Evolutionary conservation across 2,888 invertebrate genomes (phyloP).

Genomic region (Hoplodrina blanda): DNA sequence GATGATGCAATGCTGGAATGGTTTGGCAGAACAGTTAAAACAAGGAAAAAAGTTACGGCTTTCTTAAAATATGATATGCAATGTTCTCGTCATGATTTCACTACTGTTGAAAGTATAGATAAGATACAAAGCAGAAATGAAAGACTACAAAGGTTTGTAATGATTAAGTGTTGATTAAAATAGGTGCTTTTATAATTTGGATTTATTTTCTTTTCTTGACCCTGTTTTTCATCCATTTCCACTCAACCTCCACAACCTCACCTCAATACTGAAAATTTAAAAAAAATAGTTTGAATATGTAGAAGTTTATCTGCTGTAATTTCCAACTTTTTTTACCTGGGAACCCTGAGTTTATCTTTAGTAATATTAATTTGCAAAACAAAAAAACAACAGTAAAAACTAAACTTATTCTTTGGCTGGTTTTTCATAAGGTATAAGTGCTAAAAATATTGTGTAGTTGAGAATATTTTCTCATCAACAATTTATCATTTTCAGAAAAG

Average conservation of each 20-base stretch:
- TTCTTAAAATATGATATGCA: slow-evolving; percentile 91
- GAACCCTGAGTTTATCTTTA: not conserved
- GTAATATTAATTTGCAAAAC: not conserved
- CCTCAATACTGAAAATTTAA: not conserved
- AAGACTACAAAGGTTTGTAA: slow-evolving; percentile 76
- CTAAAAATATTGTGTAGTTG: not conserved
- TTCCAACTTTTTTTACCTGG: not conserved
- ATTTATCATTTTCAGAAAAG: slow-evolving; percentile 75
- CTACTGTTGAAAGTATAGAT: slow-evolving; percentile 83
- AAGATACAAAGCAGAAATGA: slow-evolving; percentile 78
- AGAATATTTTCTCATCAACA: slow-evolving; percentile 24
- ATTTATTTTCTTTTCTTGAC: slow-evolving; percentile 36
- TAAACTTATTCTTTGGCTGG: not conserved
- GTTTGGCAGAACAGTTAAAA: slow-evolving; percentile 92
- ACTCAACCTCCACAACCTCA: too few relatives aligned
- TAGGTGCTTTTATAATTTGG: slow-evolving; percentile 26
- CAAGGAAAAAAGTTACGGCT: slow-evolving; percentile 89
- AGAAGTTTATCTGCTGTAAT: not conserved
- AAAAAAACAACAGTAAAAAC: too few relatives aligned
- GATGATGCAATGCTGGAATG: slow-evolving; percentile 91
- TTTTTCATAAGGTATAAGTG: not conserved
- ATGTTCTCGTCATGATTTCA: slow-evolving; percentile 87
- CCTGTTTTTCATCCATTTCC: slow-evolving; percentile 20
- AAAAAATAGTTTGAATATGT: not conserved
- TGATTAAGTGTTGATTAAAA: slow-evolving; percentile 43